phyloP scores from a whole-genome alignment of 2,797 vertebrate genomes.

The Clarias pachynema region DNA sequence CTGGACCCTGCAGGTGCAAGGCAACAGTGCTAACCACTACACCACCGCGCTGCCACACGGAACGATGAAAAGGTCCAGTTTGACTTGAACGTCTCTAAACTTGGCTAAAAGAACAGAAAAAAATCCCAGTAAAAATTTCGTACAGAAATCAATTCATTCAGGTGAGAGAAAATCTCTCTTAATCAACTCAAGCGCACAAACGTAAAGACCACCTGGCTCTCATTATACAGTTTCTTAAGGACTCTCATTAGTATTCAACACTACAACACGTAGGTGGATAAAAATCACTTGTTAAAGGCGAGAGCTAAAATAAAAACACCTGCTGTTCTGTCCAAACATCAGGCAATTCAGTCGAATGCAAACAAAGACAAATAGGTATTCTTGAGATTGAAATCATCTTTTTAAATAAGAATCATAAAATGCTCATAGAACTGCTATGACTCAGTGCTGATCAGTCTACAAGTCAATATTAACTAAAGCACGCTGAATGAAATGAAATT shows the following conservation, averaged over 20 bases:
- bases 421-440: not conserved
- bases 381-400: not conserved
- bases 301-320: not conserved
- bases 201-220: constrained; percentile 8
- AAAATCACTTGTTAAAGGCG: constrained; percentile 20
- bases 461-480: not conserved
- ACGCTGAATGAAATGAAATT: not conserved
- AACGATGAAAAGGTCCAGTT: too few relatives aligned
- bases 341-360: not conserved
- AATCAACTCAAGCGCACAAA: not conserved
- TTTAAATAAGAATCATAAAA: not conserved
- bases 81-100: too few relatives aligned
- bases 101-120: not conserved
- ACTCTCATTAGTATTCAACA: not conserved
- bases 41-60: too few relatives aligned
- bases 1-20: too few relatives aligned
- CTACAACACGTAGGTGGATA: not conserved
- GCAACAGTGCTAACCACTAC: too few relatives aligned
- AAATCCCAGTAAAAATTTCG: not conserved
- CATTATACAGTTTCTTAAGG: not conserved
- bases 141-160: not conserved
- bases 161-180: not conserved
- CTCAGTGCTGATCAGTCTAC: not conserved
- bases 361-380: not conserved
- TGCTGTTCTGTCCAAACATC: constrained; percentile 9